Base-by-base conservation (phyloP, 2,888 invertebrate genomes). In the Dicranocentrus wangi region DNA sequence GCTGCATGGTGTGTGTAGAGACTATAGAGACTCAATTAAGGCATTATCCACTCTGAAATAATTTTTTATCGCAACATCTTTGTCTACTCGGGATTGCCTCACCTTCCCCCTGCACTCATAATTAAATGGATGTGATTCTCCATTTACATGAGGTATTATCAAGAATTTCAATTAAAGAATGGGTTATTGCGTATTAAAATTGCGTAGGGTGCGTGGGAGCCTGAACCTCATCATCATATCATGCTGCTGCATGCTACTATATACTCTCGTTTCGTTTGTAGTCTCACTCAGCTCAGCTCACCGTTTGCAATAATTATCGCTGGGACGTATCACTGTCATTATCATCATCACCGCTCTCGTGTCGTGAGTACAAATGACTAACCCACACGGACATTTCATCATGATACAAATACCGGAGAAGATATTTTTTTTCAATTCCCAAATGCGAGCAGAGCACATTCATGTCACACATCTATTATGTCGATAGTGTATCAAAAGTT, bases 131-230 rank as follows among this genome's bases (percentile, higher is more conserved):
- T 51, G n/a, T n/a, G 51, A 51, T 51, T 17, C 5, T 13, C n/a
- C 7, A 51, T 55, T 55, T 55, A 47, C n/a, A 47, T 55, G 23
- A 3, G 19, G 19, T 21, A 21, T 55, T n/a, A 55, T 55, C 55
- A 55, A 55, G 21, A 10, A 8, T 60, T 60, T 60, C 55, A 55
- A 55, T 55, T 55, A 55, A 15, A 17, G 60, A 60, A 60, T 27
- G 15, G 15, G 27, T 23, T 60, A 60, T 60, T 60, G 60, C 60
- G 60, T 60, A 60, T 60, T 19, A n/a, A n/a, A 13, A 53, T 53
- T 60, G 60, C 60, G 60, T 60, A 60, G 10, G 2, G 60, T 60
- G 60, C 28, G 60, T 60, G 60, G 60, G 60, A 60, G 60, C 2
- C n/a, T 55, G 55, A 19, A 3, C 19, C 55, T 55, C 10, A 23